A percentile compares a stretch with the other conserved stretches of the same genome.
phyloP scores from a whole-genome alignment of 2,113 vertebrate species.

The Mormyrus lacerda region DNA sequence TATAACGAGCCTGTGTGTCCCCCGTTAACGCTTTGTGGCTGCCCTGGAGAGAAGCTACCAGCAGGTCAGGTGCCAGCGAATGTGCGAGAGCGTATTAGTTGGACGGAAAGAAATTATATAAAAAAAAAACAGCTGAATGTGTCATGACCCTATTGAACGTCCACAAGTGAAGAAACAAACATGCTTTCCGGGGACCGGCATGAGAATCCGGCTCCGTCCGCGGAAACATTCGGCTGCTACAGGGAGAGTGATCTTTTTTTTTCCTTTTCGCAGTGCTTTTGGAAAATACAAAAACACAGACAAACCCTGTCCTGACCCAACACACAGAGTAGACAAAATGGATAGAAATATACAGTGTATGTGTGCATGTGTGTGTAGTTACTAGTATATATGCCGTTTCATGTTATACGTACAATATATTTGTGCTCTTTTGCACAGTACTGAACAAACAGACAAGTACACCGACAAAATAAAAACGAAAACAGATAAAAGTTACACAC shows the following conservation, averaged over 20 bases:
- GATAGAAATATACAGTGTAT: conserved; percentile 16
- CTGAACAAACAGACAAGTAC: conserved; percentile 31
- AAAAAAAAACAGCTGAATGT: neutral
- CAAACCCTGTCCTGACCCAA: conserved; percentile 23
- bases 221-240: neutral
- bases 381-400: conserved; percentile 16
- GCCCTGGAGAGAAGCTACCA: neutral
- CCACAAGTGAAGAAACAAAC: neutral
- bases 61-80: neutral
- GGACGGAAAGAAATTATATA: neutral
- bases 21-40: neutral
- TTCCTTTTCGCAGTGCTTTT: conserved; percentile 4
- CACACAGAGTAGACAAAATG: conserved; percentile 23
- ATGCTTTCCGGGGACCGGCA: neutral
- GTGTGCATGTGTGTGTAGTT: conserved; percentile 16
- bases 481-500: conserved; percentile 20
- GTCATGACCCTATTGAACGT: neutral
- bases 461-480: conserved; percentile 27
- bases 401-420: conserved; percentile 24
- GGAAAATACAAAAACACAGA: conserved; percentile 3
- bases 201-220: neutral
- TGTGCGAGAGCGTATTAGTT: neutral
- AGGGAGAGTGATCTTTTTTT: neutral
- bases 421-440: conserved; percentile 38
- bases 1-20: neutral